Conservation (phyloP, 2,888 invertebrate genomes). For the Nephrotoma appendiculata region DNA sequence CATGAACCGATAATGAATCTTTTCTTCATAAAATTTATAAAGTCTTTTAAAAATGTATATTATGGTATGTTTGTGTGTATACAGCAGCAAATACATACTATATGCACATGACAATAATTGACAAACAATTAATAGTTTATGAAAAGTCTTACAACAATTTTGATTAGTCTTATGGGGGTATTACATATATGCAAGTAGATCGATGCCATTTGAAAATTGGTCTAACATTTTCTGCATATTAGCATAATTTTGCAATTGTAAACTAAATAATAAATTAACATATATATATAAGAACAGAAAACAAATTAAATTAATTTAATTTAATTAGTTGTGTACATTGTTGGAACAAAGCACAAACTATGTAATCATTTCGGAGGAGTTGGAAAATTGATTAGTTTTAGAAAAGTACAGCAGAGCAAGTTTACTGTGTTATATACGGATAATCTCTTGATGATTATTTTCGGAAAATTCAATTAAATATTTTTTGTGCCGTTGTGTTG, state of each 20-base stretch:
- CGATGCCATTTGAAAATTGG: no score
- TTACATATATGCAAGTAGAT: neutral
- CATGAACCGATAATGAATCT: neutral
- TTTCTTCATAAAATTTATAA: neutral
- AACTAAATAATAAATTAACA: neutral
- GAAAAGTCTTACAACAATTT: neutral
- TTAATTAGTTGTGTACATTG: neutral
- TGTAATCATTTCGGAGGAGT: neutral
- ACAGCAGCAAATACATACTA: neutral
- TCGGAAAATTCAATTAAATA: neutral
- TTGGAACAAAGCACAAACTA: neutral
- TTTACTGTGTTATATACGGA: neutral
- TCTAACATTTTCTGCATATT: neutral
- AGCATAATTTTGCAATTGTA: neutral
- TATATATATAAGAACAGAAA: neutral
- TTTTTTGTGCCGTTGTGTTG: neutral
- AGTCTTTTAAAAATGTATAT: neutral
- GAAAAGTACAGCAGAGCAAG: neutral
- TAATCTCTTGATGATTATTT: neutral
- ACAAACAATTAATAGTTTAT: neutral
- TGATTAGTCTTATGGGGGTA: neutral
- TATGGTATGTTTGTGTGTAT: neutral
- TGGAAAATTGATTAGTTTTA: neutral
- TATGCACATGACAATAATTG: neutral
- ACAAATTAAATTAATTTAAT: neutral